Percentiles rank a stretch among this genome's conserved stretches.
Conservation (phyloP, 2,797 vertebrate species). For the Trichosurus vulpecula region DNA sequence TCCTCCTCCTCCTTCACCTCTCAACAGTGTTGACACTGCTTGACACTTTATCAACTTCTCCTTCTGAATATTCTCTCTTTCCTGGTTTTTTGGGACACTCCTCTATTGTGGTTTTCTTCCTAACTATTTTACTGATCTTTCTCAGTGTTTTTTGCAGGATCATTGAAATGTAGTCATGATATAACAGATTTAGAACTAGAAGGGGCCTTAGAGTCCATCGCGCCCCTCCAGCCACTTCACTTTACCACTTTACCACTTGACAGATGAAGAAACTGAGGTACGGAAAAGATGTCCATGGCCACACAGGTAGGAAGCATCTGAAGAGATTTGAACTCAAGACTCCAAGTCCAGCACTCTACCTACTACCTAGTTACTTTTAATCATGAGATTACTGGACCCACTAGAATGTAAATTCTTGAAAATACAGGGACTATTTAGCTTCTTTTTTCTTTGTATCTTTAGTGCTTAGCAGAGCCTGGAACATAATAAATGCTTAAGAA, state of each 20-base stretch:
- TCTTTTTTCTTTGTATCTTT: background rate
- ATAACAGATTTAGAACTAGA: background rate
- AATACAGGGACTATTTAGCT: background rate
- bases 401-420: background rate
- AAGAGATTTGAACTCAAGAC: background rate
- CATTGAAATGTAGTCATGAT: background rate
- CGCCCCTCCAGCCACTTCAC: background rate
- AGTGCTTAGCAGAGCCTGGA: background rate
- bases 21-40: background rate
- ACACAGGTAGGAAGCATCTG: background rate
- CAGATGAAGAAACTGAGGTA: background rate
- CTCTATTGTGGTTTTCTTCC: background rate
- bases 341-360: background rate
- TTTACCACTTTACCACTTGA: background rate
- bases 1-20: background rate
- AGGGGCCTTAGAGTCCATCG: background rate
- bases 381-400: background rate
- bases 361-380: background rate
- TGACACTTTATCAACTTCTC: background rate
- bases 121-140: background rate
- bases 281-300: background rate
- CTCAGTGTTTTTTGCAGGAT: background rate
- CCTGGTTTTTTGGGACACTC: background rate
- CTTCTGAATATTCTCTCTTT: background rate
- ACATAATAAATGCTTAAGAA: slow-evolving; percentile 16